phyloP scores from a whole-genome alignment of 2,888 invertebrate species.

The Polylopha cassiicola region DNA sequence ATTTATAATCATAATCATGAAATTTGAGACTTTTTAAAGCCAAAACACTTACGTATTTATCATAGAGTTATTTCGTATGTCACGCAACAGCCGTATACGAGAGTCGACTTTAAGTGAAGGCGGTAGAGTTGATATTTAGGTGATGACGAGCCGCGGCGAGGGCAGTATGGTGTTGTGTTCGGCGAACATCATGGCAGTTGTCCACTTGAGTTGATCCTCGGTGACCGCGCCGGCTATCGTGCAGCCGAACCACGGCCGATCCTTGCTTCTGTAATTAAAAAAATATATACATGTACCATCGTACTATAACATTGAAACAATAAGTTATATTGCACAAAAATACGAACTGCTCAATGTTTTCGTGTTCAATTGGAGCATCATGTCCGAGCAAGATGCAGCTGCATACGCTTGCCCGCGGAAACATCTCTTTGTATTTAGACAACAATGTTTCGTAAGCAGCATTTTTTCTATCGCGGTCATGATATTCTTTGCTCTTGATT shows the following conservation, averaged over 20 bases:
- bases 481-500: constrained; percentile 28
- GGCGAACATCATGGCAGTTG: constrained; percentile 85
- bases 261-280: constrained; percentile 78
- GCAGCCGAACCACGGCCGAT: constrained; percentile 87
- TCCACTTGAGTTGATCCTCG: constrained; percentile 87
- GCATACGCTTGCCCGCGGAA: constrained; percentile 25
- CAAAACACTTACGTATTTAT: too few species aligned
- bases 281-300: neutral
- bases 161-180: constrained; percentile 81
- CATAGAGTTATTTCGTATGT: too few species aligned
- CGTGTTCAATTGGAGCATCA: too few species aligned
- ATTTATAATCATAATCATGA: too few species aligned
- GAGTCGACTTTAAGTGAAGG: too few species aligned
- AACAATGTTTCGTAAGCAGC: constrained; percentile 26
- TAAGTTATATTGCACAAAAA: too few species aligned
- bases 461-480: constrained; percentile 25
- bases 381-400: too few species aligned
- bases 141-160: constrained; percentile 61
- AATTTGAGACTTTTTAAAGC: too few species aligned
- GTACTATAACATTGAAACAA: too few species aligned
- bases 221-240: constrained; percentile 86
- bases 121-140: too few species aligned
- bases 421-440: constrained; percentile 28
- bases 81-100: too few species aligned
- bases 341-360: too few species aligned